Evolutionary conservation across 2,113 vertebrate species (phyloP).

Genomic region (Synodontis membranacea): DNA sequence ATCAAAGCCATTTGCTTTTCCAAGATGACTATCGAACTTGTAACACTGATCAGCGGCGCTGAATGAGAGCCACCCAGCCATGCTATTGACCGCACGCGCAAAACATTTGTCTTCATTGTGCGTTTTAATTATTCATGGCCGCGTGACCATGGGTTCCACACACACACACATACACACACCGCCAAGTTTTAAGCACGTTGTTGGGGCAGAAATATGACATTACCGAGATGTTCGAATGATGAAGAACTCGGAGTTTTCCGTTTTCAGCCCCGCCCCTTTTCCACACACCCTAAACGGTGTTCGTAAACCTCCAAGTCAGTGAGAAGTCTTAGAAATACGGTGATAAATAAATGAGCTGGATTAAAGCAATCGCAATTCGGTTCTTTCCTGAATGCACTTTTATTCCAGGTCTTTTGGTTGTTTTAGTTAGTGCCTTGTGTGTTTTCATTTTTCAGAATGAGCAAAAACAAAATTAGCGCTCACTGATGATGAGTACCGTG

Average conservation of each 20-base stretch:
- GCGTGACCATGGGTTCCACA: not conserved
- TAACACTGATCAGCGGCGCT: slow-evolving; percentile 60
- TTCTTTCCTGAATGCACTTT: not conserved
- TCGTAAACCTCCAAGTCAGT: no score
- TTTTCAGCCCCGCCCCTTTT: not conserved
- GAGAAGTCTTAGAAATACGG: no score
- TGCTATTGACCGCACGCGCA: slow-evolving; percentile 44
- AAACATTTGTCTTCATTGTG: slow-evolving; percentile 62
- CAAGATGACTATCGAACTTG: slow-evolving; percentile 26
- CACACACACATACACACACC: not conserved
- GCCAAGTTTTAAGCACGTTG: not conserved
- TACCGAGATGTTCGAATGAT: not conserved
- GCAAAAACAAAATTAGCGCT: not conserved
- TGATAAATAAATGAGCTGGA: not conserved
- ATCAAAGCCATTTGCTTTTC: slow-evolving; percentile 41
- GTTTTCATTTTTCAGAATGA: not conserved
- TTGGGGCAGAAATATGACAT: not conserved
- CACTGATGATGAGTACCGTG: not conserved
- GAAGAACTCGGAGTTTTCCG: no score
- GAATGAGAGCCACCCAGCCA: slow-evolving; percentile 58
- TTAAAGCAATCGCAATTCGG: not conserved
- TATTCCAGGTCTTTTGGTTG: not conserved
- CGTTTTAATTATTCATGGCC: slow-evolving; percentile 63
- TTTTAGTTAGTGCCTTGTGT: not conserved
- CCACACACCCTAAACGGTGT: no score